Evolutionary conservation across 2,113 vertebrate species (phyloP).

Genomic region (Ranitomeya imitator): DNA sequence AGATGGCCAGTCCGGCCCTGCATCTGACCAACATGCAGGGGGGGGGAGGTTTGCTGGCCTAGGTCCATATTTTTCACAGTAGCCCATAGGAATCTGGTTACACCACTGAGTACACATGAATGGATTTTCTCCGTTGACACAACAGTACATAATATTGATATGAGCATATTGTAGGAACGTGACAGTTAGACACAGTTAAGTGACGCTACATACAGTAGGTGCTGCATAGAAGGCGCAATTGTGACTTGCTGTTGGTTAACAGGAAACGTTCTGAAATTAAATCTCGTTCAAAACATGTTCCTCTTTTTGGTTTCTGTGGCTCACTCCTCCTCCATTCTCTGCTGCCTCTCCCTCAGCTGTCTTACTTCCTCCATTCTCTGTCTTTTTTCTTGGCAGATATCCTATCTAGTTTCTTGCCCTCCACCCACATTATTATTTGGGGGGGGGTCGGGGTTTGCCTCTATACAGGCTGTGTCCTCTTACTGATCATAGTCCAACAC

Average conservation of each 20-base stretch:
- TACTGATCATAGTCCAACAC: not conserved
- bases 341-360: not conserved
- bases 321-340: not conserved
- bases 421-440: not conserved
- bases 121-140: no score
- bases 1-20: no score
- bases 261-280: slow-evolving; percentile 22
- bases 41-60: no score
- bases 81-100: no score
- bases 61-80: no score
- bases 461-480: not conserved
- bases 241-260: not conserved
- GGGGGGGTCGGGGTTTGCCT: not conserved
- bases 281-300: not conserved
- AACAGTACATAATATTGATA: no score
- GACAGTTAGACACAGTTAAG: no score
- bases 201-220: no score
- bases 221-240: not conserved
- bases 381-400: not conserved
- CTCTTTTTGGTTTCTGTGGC: slow-evolving; percentile 23
- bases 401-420: not conserved
- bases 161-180: no score
- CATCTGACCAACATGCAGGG: no score
- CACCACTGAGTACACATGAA: no score
- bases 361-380: not conserved